These are phyloP conservation scores for Pachymerium ferrugineum DNA, from an alignment of 2,888 invertebrate genomes.

Conservation along the genomic window DNA sequence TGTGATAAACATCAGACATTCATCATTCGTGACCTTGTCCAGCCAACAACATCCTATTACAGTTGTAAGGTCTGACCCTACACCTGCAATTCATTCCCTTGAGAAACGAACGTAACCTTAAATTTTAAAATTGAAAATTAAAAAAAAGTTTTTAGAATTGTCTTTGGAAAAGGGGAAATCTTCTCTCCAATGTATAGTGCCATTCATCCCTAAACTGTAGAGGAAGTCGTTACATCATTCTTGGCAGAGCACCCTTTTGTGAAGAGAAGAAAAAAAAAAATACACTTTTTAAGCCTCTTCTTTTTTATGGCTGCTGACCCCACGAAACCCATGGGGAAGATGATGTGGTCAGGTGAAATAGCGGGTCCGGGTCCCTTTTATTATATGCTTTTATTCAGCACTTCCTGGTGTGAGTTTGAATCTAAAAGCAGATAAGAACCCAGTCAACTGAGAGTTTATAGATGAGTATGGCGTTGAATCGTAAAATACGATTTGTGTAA, in stretches of 20 bases:
- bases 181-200: neutral
- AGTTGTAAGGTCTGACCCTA: constrained; percentile 10
- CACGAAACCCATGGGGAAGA: constrained; percentile 3
- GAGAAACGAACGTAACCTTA: constrained; percentile 14
- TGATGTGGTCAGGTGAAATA: constrained; percentile 27
- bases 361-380: constrained; percentile 7
- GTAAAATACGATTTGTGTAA: neutral
- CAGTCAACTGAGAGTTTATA: too few relatives aligned
- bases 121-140: neutral
- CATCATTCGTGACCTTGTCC: constrained; percentile 19
- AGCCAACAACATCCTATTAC: constrained; percentile 12
- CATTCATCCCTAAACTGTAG: neutral
- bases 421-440: constrained; percentile 1
- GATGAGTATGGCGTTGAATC: neutral
- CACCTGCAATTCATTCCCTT: constrained; percentile 23
- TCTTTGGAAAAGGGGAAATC: neutral
- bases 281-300: constrained; percentile 12
- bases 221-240: constrained; percentile 24
- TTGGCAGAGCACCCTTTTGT: constrained; percentile 25
- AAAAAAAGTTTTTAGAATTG: neutral
- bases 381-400: constrained; percentile 4
- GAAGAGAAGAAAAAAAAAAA: constrained; percentile 2
- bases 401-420: constrained; percentile 12
- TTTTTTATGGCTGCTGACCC: constrained; percentile 20
- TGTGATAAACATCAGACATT: constrained; percentile 27